Conservation (phyloP, 2,888 invertebrate genomes). For the Phytoseiulus persimilis region DNA sequence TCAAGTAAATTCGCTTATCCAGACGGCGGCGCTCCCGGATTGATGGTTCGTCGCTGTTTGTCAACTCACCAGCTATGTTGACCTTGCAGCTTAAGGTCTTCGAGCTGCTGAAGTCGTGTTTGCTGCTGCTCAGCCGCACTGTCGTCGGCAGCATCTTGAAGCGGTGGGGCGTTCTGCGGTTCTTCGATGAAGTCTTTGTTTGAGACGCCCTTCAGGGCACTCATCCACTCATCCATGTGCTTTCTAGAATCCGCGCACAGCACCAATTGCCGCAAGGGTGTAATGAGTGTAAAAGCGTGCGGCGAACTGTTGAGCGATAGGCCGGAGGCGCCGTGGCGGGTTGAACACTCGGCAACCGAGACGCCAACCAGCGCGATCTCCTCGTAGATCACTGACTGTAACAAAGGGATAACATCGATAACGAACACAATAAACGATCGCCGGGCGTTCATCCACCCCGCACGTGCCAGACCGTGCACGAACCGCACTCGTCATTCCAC, state of each 20-base stretch:
- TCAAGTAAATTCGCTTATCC: background rate
- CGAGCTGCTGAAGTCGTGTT: background rate
- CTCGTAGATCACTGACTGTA: conserved; percentile 77
- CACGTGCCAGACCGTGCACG: no score
- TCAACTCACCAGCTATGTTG: conserved; percentile 31
- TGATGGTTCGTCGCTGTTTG: conserved; percentile 38
- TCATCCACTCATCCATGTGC: conserved; percentile 88
- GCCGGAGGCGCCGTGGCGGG: conserved; percentile 39
- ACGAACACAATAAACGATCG: background rate
- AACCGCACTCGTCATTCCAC: no score
- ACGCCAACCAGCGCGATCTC: conserved; percentile 75
- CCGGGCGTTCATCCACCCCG: no score
- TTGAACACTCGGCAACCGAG: conserved; percentile 68
- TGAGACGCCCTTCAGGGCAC: conserved; percentile 65
- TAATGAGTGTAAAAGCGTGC: conserved; percentile 52
- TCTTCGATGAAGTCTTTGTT: conserved; percentile 54
- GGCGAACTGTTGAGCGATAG: conserved; percentile 12
- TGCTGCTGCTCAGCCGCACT: background rate
- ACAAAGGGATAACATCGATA: conserved; percentile 49
- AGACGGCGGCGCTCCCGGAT: conserved; percentile 47
- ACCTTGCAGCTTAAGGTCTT: conserved; percentile 17
- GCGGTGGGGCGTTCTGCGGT: conserved; percentile 21
- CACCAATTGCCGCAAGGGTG: conserved; percentile 67
- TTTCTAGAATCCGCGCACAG: conserved; percentile 66
- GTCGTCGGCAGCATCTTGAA: background rate